These are phyloP conservation scores for Andrena camellia DNA, from an alignment of 2,888 invertebrate genomes.

Conservation along the genomic window DNA sequence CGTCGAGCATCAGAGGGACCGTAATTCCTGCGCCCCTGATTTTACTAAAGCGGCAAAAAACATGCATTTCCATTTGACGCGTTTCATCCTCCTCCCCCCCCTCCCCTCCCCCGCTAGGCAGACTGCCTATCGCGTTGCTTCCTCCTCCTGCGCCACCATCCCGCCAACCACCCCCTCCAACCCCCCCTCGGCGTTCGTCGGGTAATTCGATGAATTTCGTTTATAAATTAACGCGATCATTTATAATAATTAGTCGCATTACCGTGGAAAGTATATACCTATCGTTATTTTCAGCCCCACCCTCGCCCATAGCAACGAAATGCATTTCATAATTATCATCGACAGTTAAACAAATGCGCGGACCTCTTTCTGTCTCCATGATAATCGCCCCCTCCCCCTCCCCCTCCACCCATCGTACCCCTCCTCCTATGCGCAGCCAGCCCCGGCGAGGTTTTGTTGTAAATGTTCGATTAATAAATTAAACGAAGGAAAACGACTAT, in stretches of 20 bases:
- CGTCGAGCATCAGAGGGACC: slow-evolving; percentile 67
- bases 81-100: slow-evolving; percentile 50
- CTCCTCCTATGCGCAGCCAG: slow-evolving; percentile 8
- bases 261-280: slow-evolving; percentile 65
- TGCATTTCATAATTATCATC: slow-evolving; percentile 65
- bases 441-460: slow-evolving; percentile 28
- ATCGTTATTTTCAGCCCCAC: slow-evolving; percentile 53
- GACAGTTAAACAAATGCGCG: slow-evolving; percentile 62
- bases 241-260: slow-evolving; percentile 66
- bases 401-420: background rate
- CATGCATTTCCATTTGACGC: slow-evolving; percentile 75
- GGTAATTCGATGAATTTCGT: slow-evolving; percentile 67
- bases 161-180: background rate
- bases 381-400: slow-evolving; percentile 48
- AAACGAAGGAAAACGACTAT: slow-evolving; percentile 52
- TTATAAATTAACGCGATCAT: slow-evolving; percentile 66
- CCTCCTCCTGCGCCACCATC: slow-evolving; percentile 14
- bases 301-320: slow-evolving; percentile 52
- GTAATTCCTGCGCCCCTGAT: slow-evolving; percentile 74
- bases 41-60: slow-evolving; percentile 81
- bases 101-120: slow-evolving; percentile 11
- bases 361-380: slow-evolving; percentile 57
- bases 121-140: slow-evolving; percentile 48
- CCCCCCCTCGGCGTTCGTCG: slow-evolving; percentile 33
- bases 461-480: slow-evolving; percentile 63